Percentiles rank a stretch among this genome's conserved stretches.
phyloP scores from a whole-genome alignment of 2,113 vertebrate species.

The Etheostoma spectabile region DNA sequence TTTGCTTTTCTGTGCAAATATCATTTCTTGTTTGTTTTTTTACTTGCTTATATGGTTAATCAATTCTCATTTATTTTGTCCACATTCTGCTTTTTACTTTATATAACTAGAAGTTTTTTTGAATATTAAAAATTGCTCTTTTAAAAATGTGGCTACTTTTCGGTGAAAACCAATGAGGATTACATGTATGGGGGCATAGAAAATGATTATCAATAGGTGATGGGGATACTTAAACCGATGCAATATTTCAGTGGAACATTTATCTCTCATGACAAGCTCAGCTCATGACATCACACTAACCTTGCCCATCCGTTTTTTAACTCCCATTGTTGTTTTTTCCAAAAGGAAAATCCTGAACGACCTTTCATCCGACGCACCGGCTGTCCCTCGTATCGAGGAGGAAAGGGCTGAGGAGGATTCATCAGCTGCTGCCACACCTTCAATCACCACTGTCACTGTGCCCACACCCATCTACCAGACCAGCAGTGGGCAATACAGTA shows the following conservation, averaged over 20 bases:
- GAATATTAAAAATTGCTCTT: too few relatives aligned
- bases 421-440: constrained; percentile 77
- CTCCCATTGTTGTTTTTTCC: not conserved
- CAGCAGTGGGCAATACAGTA: constrained; percentile 98
- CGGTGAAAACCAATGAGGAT: not conserved
- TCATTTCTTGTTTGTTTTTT: not conserved
- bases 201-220: not conserved
- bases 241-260: not conserved
- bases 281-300: not conserved
- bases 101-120: not conserved
- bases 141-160: not conserved
- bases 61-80: not conserved
- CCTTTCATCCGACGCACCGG: constrained; percentile 95
- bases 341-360: constrained; percentile 99
- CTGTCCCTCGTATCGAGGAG: constrained; percentile 97
- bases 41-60: not conserved
- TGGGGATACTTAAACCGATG: not conserved
- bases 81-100: not conserved
- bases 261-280: not conserved
- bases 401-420: constrained; percentile 97
- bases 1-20: not conserved
- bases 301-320: constrained; percentile 1
- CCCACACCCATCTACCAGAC: constrained; percentile 99
- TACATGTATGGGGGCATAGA: not conserved
- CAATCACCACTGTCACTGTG: constrained; percentile 96